Evolutionary conservation across 2,113 vertebrate genomes (phyloP).

Genomic region (Spizaetus ornatus): DNA sequence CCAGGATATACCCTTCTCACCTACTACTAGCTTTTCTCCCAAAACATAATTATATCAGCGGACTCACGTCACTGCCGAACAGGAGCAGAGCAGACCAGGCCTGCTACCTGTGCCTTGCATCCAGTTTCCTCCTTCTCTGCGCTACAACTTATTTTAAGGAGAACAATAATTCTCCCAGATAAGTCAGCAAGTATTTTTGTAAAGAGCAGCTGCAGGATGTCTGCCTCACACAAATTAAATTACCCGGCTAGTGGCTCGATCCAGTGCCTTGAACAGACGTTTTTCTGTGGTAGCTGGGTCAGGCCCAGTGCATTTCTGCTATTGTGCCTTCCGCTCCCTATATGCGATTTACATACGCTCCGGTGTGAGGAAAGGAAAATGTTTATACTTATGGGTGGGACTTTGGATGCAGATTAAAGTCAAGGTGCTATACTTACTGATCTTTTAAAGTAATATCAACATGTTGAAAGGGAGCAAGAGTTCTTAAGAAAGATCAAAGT

Average conservation of each 20-base stretch:
- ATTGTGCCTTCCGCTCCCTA: not conserved
- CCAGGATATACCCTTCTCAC: not conserved
- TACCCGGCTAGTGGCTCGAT: not conserved
- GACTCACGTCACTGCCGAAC: fast-evolving
- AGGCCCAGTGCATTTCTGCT: not conserved
- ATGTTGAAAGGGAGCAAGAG: conserved; percentile 43
- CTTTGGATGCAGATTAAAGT: conserved; percentile 55
- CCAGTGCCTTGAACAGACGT: not conserved
- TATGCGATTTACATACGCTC: not conserved
- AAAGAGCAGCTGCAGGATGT: conserved; percentile 45
- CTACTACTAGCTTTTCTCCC: not conserved
- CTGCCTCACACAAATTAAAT: conserved; percentile 16
- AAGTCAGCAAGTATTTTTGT: conserved; percentile 56
- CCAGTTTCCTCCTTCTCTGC: not conserved
- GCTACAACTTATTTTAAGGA: not conserved
- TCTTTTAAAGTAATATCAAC: conserved; percentile 41
- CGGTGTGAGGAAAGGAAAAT: conserved; percentile 14
- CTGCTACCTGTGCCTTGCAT: not conserved
- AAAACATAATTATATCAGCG: not conserved
- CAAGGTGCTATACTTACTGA: conserved; percentile 32
- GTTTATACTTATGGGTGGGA: conserved; percentile 19
- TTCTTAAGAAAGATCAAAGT: conserved; percentile 56
- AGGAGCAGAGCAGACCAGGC: not conserved
- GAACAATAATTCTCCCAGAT: conserved; percentile 19
- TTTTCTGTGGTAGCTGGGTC: conserved; percentile 14